phyloP scores from a whole-genome alignment of 23 tunicate genomes.

The Ascidia mentula region DNA sequence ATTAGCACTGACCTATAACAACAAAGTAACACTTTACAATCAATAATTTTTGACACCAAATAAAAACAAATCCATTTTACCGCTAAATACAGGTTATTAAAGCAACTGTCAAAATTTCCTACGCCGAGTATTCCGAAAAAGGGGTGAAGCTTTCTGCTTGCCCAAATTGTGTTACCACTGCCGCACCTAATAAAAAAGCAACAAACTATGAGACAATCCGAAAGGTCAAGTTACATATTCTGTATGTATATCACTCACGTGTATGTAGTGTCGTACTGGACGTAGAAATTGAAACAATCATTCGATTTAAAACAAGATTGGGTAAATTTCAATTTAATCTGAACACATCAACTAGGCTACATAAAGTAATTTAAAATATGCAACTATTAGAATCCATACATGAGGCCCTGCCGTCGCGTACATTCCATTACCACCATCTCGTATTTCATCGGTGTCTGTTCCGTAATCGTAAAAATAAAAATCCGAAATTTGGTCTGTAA shows the following conservation, averaged over 20 bases:
- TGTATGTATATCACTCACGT: not conserved
- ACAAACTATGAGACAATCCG: not conserved
- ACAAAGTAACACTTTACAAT: not conserved
- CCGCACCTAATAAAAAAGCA: not conserved
- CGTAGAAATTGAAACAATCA: no score
- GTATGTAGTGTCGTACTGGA: not conserved
- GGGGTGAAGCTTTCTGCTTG: not conserved
- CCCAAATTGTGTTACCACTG: not conserved
- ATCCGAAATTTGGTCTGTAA: not conserved
- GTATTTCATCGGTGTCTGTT: not conserved
- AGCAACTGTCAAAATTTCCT: not conserved
- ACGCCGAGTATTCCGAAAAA: not conserved
- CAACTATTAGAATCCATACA: no score
- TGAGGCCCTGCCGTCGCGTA: not conserved
- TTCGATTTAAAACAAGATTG: not conserved
- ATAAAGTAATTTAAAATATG: no score
- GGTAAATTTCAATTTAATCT: not conserved
- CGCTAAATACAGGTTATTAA: not conserved
- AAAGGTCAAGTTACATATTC: not conserved
- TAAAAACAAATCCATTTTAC: no score
- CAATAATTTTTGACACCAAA: no score
- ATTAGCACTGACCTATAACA: not conserved
- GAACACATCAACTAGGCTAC: not conserved
- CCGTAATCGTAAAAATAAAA: conserved; percentile 1
- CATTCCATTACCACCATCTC: not conserved